phyloP scores from a whole-genome alignment of 2,888 invertebrate species.

The Megalurothrips usitatus region DNA sequence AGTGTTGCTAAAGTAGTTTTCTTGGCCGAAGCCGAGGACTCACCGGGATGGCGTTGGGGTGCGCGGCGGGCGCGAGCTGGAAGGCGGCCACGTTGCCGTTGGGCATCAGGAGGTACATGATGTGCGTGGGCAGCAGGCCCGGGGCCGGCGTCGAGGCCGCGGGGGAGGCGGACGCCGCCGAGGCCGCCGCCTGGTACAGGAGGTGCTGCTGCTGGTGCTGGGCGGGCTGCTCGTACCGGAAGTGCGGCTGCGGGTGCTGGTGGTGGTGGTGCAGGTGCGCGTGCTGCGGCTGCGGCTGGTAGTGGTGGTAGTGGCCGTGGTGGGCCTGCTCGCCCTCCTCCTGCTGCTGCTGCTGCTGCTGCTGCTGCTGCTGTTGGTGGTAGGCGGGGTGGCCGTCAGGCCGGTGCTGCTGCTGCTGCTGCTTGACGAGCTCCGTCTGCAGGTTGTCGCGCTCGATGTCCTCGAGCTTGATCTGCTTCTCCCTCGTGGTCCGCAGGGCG shows the following conservation, averaged over 20 bases:
- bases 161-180: not conserved
- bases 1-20: no score
- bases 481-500: slow-evolving; percentile 45
- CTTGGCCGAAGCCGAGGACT: no score
- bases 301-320: not conserved
- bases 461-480: slow-evolving; percentile 64
- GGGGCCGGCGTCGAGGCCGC: not conserved
- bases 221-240: slow-evolving; percentile 27
- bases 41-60: slow-evolving; percentile 21
- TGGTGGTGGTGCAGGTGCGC: slow-evolving; percentile 33
- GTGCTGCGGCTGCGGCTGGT: slow-evolving; percentile 20
- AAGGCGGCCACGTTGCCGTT: slow-evolving; percentile 21
- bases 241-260: slow-evolving; percentile 34
- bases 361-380: slow-evolving; percentile 33
- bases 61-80: slow-evolving; percentile 1
- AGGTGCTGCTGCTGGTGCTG: slow-evolving; percentile 28
- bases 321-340: not conserved
- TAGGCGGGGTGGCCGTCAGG: slow-evolving; percentile 28
- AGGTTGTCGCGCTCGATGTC: slow-evolving; percentile 70
- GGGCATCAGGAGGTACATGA: slow-evolving; percentile 19
- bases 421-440: slow-evolving; percentile 49
- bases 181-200: slow-evolving; percentile 5
- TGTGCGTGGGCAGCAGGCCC: not conserved
- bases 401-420: slow-evolving; percentile 38
- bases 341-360: slow-evolving; percentile 30